Base-by-base conservation (phyloP, 1,140 invertebrate species). In the Aphelenchoides fujianensis region DNA sequence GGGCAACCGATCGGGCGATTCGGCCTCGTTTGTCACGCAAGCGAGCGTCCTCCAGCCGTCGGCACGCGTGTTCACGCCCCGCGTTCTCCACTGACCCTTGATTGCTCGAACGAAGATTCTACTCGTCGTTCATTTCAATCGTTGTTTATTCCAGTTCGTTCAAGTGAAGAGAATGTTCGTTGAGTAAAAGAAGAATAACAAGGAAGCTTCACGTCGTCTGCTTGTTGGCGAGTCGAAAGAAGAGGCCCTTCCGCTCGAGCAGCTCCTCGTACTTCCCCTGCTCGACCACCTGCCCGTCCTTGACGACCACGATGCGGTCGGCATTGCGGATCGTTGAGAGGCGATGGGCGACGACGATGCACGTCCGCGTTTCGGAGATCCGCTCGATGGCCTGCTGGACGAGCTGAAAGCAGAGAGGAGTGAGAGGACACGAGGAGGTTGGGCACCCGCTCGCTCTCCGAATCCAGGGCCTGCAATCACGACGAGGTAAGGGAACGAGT, bases 381-480 rank as follows among this genome's bases (percentile, higher is more conserved):
- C 34, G 27, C 12, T 72, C 63, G 12, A 79, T 23, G 12, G 77
- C 73, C 52, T 75, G 54, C 71, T 79, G 77, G 12, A 79, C 37
- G 61, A 72, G 69, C 2, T 41, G 2, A 35, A 64, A 1, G 30
- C 2, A 1, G 23, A 2, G n/a, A n/a, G n/a, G n/a, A 23, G 2
- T 64, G 9, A 23, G 23, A 2, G 9, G 12, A 53, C 48, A 27
- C 2, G 16, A 35, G n/a, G n/a, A 64, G 2, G n/a, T n/a, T n/a
- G n/a, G n/a, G 32, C 23, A 92, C 87, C 82, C 90, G 89, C 86
- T 95, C 93, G 69, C 92, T 93, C 78, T 92, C 91, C 5, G 92
- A 90, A 87, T 95, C 92, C 66, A 95, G 85, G 0, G 93, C 93
- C n/a, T n/a, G n/a, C n/a, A n/a, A n/a, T n/a, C n/a, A n/a, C n/a